These are phyloP conservation scores for Mallotus villosus DNA, from an alignment of 2,797 vertebrate species.

Conservation along the genomic window DNA sequence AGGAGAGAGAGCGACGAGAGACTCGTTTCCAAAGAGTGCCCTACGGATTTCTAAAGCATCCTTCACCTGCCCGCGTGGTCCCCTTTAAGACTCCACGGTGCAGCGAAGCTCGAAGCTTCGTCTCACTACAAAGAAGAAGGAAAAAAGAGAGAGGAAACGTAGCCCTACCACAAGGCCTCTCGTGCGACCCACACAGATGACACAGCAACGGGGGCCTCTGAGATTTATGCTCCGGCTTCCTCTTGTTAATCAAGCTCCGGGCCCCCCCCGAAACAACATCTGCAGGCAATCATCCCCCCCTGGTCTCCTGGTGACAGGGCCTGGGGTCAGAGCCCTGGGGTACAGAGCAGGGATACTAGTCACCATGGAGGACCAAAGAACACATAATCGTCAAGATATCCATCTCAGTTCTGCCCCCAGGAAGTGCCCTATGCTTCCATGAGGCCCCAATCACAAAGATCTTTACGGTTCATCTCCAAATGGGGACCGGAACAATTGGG, in stretches of 20 bases:
- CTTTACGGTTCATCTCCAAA: slow-evolving; percentile 21
- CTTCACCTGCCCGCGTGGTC: too few species aligned
- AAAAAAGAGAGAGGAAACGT: slow-evolving; percentile 25
- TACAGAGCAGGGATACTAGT: slow-evolving; percentile 29
- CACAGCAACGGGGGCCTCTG: slow-evolving; percentile 51
- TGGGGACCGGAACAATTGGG: slow-evolving; percentile 21
- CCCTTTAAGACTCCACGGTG: too few species aligned
- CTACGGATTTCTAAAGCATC: too few species aligned
- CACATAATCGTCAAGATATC: slow-evolving; percentile 37
- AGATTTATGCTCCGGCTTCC: slow-evolving; percentile 68
- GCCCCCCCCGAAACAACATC: slow-evolving; percentile 61
- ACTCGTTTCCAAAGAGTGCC: too few species aligned
- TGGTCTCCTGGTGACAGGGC: slow-evolving; percentile 23
- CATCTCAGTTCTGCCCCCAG: slow-evolving; percentile 55
- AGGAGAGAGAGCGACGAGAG: too few species aligned
- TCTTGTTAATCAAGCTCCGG: slow-evolving; percentile 57
- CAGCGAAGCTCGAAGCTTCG: background rate
- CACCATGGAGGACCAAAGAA: slow-evolving; percentile 26
- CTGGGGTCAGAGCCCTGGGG: slow-evolving; percentile 34
- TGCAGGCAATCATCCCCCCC: slow-evolving; percentile 65
- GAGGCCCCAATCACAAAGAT: slow-evolving; percentile 40
- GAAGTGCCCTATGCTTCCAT: slow-evolving; percentile 54
- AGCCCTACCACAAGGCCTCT: slow-evolving; percentile 32
- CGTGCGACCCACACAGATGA: slow-evolving; percentile 50
- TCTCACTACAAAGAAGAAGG: slow-evolving; percentile 30